Base-by-base conservation (phyloP, 2,113 vertebrate species). In the Myodes glareolus region DNA sequence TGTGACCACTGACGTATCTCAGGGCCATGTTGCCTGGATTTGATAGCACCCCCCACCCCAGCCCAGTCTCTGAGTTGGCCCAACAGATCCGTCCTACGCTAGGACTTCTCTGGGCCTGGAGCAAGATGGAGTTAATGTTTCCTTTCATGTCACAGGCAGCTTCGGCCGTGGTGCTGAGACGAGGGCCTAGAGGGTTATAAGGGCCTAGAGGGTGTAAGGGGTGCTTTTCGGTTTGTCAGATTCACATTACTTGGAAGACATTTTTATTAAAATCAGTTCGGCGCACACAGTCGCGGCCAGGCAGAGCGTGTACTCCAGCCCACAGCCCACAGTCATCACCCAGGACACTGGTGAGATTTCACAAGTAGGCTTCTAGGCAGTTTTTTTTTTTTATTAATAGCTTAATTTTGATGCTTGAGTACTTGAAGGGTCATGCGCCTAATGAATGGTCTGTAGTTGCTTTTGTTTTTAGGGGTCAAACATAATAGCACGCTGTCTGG, bases 241-340 rank as follows among this genome's bases (percentile, higher is more conserved):
- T 50, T 76, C 50, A 0, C 3, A 0, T 61, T 63, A 4, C 11
- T 45, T 81, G 9, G 92, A 63, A 89, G 47, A n/a, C n/a, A 5
- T 21, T 73, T 88, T 16, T 55, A 45, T 17, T 45, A 23, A 87
- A 67, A 21, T 88, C 31, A 45, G 16, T 33, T 58, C n/a, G 17
- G 0, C 21, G 31, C 25, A 2, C 0, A 0, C 0, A 8, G 55
- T 58, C 58, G 31, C 0, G 31, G 45, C 76, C 72, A 1, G 29
- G 36, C 50, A 52, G 76, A 17, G 31, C 11, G 3, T 16, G 6
- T 0, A 5, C 4, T 27, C 39, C 80, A n/a, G 31, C 70, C 42
- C n/a, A 0, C 11, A 55, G 81, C 67, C 8, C 5, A 33, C 29
- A 25, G 70, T 94, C 31, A 6, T 75, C 45, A 25, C 36, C 91